Conservation (phyloP, 2,113 vertebrate genomes). For the Zosterops borbonicus region DNA sequence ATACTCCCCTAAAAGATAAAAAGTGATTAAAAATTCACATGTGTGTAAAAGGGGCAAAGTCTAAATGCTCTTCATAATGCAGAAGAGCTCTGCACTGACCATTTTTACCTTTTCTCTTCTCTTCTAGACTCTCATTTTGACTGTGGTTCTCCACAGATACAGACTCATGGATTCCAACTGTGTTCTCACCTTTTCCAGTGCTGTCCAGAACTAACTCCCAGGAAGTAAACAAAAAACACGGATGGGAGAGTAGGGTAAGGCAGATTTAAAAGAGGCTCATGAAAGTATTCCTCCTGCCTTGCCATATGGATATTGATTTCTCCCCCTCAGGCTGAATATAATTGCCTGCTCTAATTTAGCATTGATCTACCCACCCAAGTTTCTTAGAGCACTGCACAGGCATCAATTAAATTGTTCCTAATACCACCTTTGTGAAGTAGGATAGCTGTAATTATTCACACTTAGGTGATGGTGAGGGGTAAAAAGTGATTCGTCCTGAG, state of each 20-base stretch:
- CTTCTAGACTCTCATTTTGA: background rate
- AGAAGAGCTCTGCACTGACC: background rate
- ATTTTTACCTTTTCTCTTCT: background rate
- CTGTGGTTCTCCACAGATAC: background rate
- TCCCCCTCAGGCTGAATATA: constrained; percentile 46
- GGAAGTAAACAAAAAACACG: background rate
- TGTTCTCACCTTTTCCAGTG: background rate
- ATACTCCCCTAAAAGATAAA: background rate
- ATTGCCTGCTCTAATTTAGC: constrained; percentile 53
- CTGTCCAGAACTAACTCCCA: background rate
- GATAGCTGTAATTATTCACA: constrained; percentile 48
- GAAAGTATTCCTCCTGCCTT: background rate
- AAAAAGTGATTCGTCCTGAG: constrained; percentile 1
- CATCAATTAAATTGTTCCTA: constrained; percentile 52
- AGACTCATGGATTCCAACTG: background rate
- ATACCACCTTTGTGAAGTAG: constrained; percentile 33
- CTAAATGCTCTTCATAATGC: background rate
- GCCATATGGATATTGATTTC: constrained; percentile 53
- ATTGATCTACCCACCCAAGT: constrained; percentile 64
- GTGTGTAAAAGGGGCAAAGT: background rate
- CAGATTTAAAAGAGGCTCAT: background rate
- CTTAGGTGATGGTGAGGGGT: background rate
- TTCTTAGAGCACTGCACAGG: constrained; percentile 31
- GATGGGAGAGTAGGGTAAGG: background rate
- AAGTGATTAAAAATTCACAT: background rate